Evolutionary conservation across 2,113 vertebrate species (phyloP), one percentile per base, ranked within the genome.

Genomic region (Aegithalos caudatus): DNA sequence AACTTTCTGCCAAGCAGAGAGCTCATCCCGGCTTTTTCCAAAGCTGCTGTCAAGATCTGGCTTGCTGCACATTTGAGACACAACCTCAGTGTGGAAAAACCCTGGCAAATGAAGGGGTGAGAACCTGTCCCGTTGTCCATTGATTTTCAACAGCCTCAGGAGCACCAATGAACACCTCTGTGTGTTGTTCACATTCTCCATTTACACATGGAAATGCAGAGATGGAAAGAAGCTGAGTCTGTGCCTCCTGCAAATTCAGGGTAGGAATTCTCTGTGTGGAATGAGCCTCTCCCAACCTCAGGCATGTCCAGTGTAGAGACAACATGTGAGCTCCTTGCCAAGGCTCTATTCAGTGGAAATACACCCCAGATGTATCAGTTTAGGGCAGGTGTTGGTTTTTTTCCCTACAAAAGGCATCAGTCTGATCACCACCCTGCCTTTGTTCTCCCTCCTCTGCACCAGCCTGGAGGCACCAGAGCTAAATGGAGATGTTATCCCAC

Each of bases 401-500:
- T 37, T 87, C 13, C 6, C 37, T 18, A 15, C 29, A 45, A 78
- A 53, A 5, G 3, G 1, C 31, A 23, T 11, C 69, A 54, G 16
- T 10, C 10, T 53, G 44, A 40, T 14, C 1, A 5, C 9, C 37
- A 4, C 22, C 53, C 21, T 35, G 12, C 42, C 38, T 70, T 67
- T 58, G 28, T 5, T 50, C 28, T 70, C 10, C 11, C 9, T 44
- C 25, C 28, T 64, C 27, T 51, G 33, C 44, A 38, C 64, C 71
- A 60, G 9, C 20, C 47, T 1, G 5, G 56, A 48, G 13, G 10
- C 6, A 54, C 25, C 18, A 44, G 44, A 56, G 23, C 23, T 35
- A 33, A 80, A 47, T 0, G 3, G 42, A 74, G n/a, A 13, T 2
- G 1, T 35, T 44, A 31, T 6, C 76, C 58, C 12, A 9, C 1